Conservation (phyloP, 1,140 invertebrate species). For the Araneus ventricosus region DNA sequence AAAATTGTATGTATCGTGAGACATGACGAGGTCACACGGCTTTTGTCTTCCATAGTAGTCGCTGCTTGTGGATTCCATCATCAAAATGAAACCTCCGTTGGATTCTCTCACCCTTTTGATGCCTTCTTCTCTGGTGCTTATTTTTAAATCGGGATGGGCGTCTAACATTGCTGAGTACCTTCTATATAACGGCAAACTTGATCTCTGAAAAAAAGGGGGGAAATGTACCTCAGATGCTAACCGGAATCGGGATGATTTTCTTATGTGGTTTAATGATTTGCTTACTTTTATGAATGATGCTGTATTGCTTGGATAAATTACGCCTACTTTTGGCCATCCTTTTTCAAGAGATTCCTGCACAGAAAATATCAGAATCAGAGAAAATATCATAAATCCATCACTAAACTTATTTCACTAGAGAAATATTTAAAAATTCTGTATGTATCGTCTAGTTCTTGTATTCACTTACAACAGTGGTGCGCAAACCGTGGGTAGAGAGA, state of each 20-base stretch:
- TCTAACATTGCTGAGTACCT: not conserved
- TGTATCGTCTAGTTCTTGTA: no score
- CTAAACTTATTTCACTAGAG: no score
- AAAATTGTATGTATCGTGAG: conserved; percentile 32
- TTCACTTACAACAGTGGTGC: no score
- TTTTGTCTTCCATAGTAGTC: not conserved
- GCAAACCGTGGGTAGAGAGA: no score
- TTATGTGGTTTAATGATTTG: not conserved
- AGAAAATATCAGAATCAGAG: not conserved
- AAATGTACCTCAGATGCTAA: not conserved
- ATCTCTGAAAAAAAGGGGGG: not conserved
- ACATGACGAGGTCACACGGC: conserved; percentile 21
- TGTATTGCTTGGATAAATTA: not conserved
- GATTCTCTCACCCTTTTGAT: conserved; percentile 44
- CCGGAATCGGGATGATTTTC: no score
- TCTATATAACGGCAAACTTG: not conserved
- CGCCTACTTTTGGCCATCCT: conserved; percentile 61
- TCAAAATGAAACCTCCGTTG: conserved; percentile 22
- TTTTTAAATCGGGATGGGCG: conserved; percentile 7
- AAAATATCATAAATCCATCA: not conserved
- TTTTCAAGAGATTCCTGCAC: conserved; percentile 33
- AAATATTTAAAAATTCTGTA: no score
- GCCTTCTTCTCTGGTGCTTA: not conserved
- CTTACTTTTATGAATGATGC: conserved; percentile 46
- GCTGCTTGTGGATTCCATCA: not conserved